phyloP scores from a whole-genome alignment of 2,888 invertebrate species.

The Luperina testacea region DNA sequence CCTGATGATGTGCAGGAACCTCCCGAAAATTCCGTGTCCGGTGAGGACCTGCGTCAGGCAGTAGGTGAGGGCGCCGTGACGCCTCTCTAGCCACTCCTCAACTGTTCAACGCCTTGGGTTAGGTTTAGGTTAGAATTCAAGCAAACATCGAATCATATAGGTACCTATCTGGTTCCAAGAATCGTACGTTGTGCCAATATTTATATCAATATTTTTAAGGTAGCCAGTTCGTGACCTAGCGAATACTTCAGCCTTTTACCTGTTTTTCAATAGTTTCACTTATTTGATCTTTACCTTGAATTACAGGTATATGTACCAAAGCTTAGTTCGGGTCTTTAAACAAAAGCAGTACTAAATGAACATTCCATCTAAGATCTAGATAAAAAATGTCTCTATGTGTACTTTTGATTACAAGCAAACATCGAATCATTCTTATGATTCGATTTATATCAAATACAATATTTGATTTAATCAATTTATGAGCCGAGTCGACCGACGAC shows the following conservation, averaged over 20 bases:
- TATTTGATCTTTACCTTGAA: background rate
- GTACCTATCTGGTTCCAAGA: background rate
- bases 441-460: constrained; percentile 61
- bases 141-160: background rate
- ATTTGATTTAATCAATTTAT: constrained; percentile 75
- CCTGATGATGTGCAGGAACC: too few relatives aligned
- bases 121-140: background rate
- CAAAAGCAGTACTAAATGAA: background rate
- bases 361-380: background rate
- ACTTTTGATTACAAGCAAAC: constrained; percentile 6
- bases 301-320: background rate
- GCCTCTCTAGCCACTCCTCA: too few relatives aligned
- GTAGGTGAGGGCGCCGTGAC: too few relatives aligned
- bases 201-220: background rate
- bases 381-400: background rate
- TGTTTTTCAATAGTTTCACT: background rate
- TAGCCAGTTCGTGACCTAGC: background rate
- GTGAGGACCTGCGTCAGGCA: too few relatives aligned
- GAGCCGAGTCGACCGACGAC: constrained; percentile 77
- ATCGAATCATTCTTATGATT: constrained; percentile 22
- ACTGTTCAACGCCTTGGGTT: background rate
- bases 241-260: background rate
- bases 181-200: background rate
- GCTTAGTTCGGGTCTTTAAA: background rate
- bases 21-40: too few relatives aligned